Evolutionary conservation across 2,888 invertebrate species (phyloP).

Genomic region (Cephus spinipes): DNA sequence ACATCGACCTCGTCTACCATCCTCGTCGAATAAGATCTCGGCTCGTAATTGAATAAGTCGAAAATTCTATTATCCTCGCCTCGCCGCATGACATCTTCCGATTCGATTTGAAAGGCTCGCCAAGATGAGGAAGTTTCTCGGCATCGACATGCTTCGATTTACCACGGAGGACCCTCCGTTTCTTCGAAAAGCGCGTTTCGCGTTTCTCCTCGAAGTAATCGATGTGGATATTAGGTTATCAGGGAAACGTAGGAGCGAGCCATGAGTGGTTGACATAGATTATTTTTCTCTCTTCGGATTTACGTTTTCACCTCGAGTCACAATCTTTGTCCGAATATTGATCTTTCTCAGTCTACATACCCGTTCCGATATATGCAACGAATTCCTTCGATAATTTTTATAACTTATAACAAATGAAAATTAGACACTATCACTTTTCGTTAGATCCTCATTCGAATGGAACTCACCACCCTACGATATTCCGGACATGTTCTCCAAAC

Average conservation of each 20-base stretch:
- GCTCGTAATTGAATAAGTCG: slow-evolving; percentile 5
- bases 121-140: neutral
- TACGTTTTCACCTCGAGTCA: neutral
- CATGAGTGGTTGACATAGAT: neutral
- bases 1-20: neutral
- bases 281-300: neutral
- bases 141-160: neutral
- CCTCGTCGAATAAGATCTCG: slow-evolving; percentile 19
- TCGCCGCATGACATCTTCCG: slow-evolving; percentile 1
- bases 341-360: neutral
- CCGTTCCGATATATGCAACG: neutral
- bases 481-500: slow-evolving; percentile 92
- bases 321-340: neutral
- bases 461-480: slow-evolving; percentile 90
- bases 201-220: neutral
- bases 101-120: slow-evolving; percentile 1
- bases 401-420: neutral
- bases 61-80: slow-evolving; percentile 5
- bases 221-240: neutral
- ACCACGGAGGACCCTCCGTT: neutral
- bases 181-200: neutral
- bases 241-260: neutral
- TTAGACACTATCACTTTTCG: neutral
- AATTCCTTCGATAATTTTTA: neutral
- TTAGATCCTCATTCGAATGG: slow-evolving; percentile 88